These are phyloP conservation scores for Pheosia gnoma DNA, from an alignment of 2,888 invertebrate genomes.

Conservation along the genomic window DNA sequence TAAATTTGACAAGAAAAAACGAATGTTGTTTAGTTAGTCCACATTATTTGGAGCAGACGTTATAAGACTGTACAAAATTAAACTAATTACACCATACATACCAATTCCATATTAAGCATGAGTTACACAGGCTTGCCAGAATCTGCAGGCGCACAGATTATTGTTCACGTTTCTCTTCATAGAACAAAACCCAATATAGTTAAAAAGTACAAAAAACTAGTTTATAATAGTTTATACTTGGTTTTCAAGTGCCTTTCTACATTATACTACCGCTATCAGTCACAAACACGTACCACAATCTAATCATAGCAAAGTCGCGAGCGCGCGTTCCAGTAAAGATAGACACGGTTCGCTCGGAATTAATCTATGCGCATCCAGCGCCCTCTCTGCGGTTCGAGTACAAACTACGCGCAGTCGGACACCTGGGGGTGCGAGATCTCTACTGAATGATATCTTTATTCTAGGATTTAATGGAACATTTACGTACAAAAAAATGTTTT, in stretches of 20 bases:
- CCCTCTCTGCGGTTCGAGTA: neutral
- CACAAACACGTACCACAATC: conserved; percentile 4
- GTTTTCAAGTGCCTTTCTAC: neutral
- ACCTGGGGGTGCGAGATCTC: conserved; percentile 10
- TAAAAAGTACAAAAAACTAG: too few relatives aligned
- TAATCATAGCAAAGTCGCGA: conserved; percentile 12
- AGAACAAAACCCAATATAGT: too few relatives aligned
- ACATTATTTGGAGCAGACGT: too few relatives aligned
- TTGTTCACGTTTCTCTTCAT: too few relatives aligned
- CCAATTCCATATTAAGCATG: too few relatives aligned
- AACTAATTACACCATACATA: too few relatives aligned
- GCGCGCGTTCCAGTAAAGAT: conserved; percentile 23
- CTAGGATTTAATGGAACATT: neutral
- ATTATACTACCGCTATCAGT: conserved; percentile 1
- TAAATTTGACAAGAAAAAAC: too few relatives aligned
- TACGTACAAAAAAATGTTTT: too few relatives aligned
- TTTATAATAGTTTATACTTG: neutral
- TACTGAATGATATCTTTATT: conserved; percentile 13
- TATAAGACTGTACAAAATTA: too few relatives aligned
- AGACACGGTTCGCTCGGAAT: conserved; percentile 28
- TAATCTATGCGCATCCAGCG: conserved; percentile 21
- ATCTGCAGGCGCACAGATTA: too few relatives aligned
- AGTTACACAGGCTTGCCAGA: too few relatives aligned
- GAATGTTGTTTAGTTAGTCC: too few relatives aligned
- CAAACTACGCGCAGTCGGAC: conserved; percentile 2